phyloP scores from a whole-genome alignment of 2,797 vertebrate species.

The Centroberyx gerrardi region DNA sequence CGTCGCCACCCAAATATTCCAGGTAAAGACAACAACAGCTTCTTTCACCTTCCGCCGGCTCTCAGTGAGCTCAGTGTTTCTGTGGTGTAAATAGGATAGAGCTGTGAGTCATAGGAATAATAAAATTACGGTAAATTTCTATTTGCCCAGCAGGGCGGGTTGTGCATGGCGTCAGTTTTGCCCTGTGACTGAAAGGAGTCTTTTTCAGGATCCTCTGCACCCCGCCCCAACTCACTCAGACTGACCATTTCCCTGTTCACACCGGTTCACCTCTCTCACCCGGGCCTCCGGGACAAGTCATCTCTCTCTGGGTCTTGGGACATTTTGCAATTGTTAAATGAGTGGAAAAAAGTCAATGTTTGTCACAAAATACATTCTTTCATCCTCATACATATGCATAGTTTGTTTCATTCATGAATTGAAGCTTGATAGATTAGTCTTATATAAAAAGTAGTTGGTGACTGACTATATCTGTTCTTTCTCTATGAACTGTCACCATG shows the following conservation, averaged over 20 bases:
- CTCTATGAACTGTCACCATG: too few species aligned
- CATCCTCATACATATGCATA: too few species aligned
- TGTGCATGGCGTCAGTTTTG: slow-evolving; percentile 41
- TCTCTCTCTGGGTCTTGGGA: neutral
- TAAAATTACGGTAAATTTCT: slow-evolving; percentile 66
- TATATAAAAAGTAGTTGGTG: too few species aligned
- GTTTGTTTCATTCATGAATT: too few species aligned
- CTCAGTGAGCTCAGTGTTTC: slow-evolving; percentile 64
- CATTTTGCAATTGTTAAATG: slow-evolving; percentile 20
- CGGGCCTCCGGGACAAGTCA: slow-evolving; percentile 24
- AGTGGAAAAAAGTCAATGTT: slow-evolving; percentile 6
- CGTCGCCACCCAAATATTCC: slow-evolving; percentile 41
- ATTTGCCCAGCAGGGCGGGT: slow-evolving; percentile 74
- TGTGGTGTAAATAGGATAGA: slow-evolving; percentile 55
- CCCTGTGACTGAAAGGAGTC: slow-evolving; percentile 52
- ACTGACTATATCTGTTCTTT: too few species aligned
- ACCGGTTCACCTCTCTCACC: slow-evolving; percentile 23
- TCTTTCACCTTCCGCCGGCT: slow-evolving; percentile 55
- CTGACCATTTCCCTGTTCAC: slow-evolving; percentile 4
- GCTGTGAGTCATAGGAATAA: slow-evolving; percentile 73
- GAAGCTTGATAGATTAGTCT: too few species aligned
- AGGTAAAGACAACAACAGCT: slow-evolving; percentile 54
- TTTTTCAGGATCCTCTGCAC: slow-evolving; percentile 32
- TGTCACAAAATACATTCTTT: neutral
- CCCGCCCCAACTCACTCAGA: slow-evolving; percentile 19